phyloP scores from a whole-genome alignment of 2,888 invertebrate species.

The Sinohyriopsis cumingii region DNA sequence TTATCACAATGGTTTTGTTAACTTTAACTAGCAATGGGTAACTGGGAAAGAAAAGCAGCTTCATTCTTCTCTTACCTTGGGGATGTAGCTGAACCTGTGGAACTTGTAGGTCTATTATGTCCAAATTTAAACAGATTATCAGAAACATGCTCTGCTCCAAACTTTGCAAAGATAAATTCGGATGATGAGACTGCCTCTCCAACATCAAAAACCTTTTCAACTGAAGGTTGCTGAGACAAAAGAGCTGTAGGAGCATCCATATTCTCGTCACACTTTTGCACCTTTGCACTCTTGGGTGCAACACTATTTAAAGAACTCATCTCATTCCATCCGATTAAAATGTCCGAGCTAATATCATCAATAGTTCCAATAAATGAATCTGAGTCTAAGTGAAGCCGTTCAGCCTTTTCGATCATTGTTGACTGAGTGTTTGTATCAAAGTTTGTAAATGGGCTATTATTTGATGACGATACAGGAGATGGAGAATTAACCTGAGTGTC shows the following conservation, averaged over 20 bases:
- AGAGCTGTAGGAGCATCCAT: conserved; percentile 42
- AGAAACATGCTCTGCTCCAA: conserved; percentile 45
- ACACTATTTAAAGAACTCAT: conserved; percentile 7
- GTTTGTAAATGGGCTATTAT: conserved; percentile 24
- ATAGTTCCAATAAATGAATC: conserved; percentile 1
- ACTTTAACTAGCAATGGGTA: too few species aligned
- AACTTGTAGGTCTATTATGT: too few species aligned
- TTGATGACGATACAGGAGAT: conserved; percentile 25
- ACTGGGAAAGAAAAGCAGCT: too few species aligned
- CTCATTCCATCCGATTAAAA: too few species aligned
- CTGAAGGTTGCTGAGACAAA: conserved; percentile 32
- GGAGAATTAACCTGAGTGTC: conserved; percentile 29
- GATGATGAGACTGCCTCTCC: conserved; percentile 46
- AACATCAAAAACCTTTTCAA: conserved; percentile 52
- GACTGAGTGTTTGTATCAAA: conserved; percentile 54
- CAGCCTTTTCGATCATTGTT: conserved; percentile 53
- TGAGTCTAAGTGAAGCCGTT: conserved; percentile 49
- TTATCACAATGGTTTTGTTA: too few species aligned
- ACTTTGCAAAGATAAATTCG: conserved; percentile 57
- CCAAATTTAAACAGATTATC: conserved; percentile 23
- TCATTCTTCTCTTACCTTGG: too few species aligned
- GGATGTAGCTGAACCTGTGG: too few species aligned
- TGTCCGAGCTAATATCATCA: too few species aligned
- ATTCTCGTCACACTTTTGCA: conserved; percentile 44
- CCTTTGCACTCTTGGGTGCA: conserved; percentile 48